Base-by-base conservation (phyloP, 2,888 invertebrate genomes). In the Cremastinae sp. region DNA sequence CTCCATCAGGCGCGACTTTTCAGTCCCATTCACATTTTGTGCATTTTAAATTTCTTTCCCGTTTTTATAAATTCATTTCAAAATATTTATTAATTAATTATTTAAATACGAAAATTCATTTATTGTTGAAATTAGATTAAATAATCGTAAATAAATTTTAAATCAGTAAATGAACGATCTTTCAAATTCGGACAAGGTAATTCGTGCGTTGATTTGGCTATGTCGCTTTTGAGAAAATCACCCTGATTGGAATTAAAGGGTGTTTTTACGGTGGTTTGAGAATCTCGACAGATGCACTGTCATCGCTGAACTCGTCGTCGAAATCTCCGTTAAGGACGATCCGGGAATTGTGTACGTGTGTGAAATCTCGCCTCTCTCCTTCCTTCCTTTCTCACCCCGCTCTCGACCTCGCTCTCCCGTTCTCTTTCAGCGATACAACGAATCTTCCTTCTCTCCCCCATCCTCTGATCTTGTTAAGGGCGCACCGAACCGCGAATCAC, bases 391-490 rank as follows among this genome's bases (percentile, higher is more conserved):
- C 81, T 85, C 83, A 84, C 84, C 53, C 58, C 20, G n/a, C 35
- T 8, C 58, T 41, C 59, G 35, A 47, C 56, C 28, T 35, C 66
- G 16, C 55, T 47, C 47, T 85, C 84, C 83, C 82, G 78, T 74
- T 78, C 20, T 66, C 28, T 69, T 47, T 66, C n/a, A 59, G 39
- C 45, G 45, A 37, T 62, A 55, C 39, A 62, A 70, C 53, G 45
- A 12, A 9, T 47, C 49, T 49, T 41, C 16, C 59, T 53, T 81
- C 81, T 53, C 78, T 81, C 80, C 80, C 83, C 78, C 81, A 65
- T 73, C 62, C 82, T 83, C 85, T 87, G 88, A 89, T 89, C 89
- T 88, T 86, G 89, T 89, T 89, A 88, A 84, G 85, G 87, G 83
- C 84, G 87, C 88, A 88, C 81, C 80, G 88, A 88, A 88, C 86